Evolutionary conservation across 2,888 invertebrate species (phyloP), one percentile per base, ranked within the genome.

Genomic region (Iselma pallidipennis): DNA sequence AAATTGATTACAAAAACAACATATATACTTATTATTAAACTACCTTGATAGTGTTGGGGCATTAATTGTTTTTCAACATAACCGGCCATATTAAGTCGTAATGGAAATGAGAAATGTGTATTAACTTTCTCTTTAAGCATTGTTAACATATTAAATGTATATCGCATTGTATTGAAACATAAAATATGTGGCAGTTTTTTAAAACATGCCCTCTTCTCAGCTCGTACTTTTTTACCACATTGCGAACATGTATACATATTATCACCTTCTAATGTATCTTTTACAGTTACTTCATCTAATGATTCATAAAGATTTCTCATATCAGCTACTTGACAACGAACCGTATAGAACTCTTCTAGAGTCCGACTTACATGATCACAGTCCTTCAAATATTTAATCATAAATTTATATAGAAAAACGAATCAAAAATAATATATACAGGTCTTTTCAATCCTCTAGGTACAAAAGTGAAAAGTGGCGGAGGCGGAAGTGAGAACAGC

Each of bases 171-270:
- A 81, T 97, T 97, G 81, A 97, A 96, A 79, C 96, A 96, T 23
- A 97, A 83, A 65, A 97, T 96, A 67, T 92, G 91, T 0, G 97
- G 97, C 25, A 97, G 84, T 76, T 94, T 94, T 80, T 95, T 96
- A 80, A 97, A 96, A 79, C 96, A 96, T 0, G 96, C 96, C 67
- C 94, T 90, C 80, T 97, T 97, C 80, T 97, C 96, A 0, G 97
- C 97, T 49, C 96, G 85, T 48, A 97, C 97, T 86, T 97, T 97
- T 76, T 92, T 93, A 5, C 95, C 92, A 79, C 96, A 97, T 74
- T 95, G 95, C 12, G 95, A 95, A 80, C 97, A 97, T 0, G 96
- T 97, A 81, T 97, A 97, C 92, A 97, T 97, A 81, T 97, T 97
- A 82, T 97, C 97, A 49, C 97, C 97, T 81, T 97, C 97, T 0